phyloP scores from a whole-genome alignment of 2,113 vertebrate species.

The Dicerorhinus sumatrensis region DNA sequence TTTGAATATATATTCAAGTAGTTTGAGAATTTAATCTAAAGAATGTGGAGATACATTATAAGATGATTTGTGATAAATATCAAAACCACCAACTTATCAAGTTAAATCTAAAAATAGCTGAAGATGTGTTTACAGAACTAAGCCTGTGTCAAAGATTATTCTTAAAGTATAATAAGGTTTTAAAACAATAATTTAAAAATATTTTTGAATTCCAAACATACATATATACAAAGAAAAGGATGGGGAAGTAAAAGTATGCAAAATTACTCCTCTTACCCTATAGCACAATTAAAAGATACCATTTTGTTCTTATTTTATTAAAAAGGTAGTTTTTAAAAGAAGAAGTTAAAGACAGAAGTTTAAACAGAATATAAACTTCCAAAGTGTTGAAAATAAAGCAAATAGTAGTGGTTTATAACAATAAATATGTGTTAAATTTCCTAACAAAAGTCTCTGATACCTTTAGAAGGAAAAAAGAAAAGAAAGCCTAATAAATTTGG shows the following conservation, averaged over 20 bases:
- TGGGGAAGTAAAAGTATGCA: neutral
- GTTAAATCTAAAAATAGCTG: constrained; percentile 49
- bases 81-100: neutral
- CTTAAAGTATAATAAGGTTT: constrained; percentile 2
- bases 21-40: constrained; percentile 20
- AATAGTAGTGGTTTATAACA: neutral
- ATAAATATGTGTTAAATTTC: neutral
- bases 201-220: neutral
- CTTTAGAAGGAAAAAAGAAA: neutral
- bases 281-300: neutral
- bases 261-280: neutral
- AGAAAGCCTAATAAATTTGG: neutral
- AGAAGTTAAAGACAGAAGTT: neutral
- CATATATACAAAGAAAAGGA: neutral
- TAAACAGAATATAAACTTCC: neutral
- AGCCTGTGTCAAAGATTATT: constrained; percentile 26
- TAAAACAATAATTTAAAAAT: neutral
- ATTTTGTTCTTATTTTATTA: neutral
- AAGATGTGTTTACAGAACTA: neutral
- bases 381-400: constrained; percentile 19
- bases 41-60: neutral
- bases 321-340: neutral
- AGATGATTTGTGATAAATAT: neutral
- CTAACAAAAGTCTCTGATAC: neutral
- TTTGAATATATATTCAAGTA: neutral